Percentiles rank a stretch among this genome's conserved stretches.
These are phyloP conservation scores for Pollachius pollachius DNA, from an alignment of 2,113 vertebrate species.

Conservation along the genomic window DNA sequence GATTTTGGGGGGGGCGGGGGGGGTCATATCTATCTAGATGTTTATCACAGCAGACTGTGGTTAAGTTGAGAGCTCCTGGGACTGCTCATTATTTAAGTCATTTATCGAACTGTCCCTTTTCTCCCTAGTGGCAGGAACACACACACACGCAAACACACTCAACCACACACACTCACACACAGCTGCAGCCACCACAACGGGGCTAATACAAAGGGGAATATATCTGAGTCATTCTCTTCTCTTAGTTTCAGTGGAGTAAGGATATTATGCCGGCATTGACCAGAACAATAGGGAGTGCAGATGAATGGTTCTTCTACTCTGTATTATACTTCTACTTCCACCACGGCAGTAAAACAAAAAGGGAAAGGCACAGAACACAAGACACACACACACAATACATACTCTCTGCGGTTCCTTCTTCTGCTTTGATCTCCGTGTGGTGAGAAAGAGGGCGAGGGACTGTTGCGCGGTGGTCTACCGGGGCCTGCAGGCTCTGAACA, in stretches of 20 bases:
- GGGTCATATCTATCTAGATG: conserved; percentile 31
- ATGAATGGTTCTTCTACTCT: not conserved
- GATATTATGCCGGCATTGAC: conserved; percentile 22
- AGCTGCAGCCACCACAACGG: not conserved
- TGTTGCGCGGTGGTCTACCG: no score
- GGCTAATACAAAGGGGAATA: conserved; percentile 24
- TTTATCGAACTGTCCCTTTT: conserved; percentile 60
- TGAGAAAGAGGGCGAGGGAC: no score
- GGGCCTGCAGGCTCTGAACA: no score
- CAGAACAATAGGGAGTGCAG: conserved; percentile 18
- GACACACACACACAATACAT: no score
- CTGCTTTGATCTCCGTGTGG: no score
- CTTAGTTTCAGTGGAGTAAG: conserved; percentile 6
- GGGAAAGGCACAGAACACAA: no score
- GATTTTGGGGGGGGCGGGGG: conserved; percentile 15
- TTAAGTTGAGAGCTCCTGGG: conserved; percentile 61
- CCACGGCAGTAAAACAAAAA: no score
- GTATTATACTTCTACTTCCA: no score
- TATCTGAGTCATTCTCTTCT: conserved; percentile 11
- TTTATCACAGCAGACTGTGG: conserved; percentile 52
- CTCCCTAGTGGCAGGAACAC: conserved; percentile 32
- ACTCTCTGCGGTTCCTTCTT: no score
- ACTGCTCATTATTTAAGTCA: conserved; percentile 68
- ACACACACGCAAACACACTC: conserved; percentile 9
- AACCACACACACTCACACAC: conserved; percentile 2